These are phyloP conservation scores for Dermatemys mawii DNA, from an alignment of 2,113 vertebrate species.

Conservation along the genomic window DNA sequence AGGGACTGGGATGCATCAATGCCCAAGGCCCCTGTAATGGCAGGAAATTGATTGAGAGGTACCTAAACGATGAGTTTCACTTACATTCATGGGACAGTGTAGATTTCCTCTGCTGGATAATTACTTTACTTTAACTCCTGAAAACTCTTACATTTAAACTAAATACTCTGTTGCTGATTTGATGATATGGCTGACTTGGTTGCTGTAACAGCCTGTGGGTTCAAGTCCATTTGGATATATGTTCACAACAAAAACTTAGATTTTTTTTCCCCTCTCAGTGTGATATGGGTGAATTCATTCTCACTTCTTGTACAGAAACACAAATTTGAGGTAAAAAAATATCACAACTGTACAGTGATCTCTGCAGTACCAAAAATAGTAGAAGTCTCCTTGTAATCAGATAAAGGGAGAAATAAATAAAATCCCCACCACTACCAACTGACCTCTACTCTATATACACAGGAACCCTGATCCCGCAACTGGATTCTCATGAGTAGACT, in stretches of 20 bases:
- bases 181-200: neutral
- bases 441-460: neutral
- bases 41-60: neutral
- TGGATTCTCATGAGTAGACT: neutral
- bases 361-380: neutral
- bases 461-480: neutral
- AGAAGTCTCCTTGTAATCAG: neutral
- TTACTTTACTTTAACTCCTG: neutral
- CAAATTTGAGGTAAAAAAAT: neutral
- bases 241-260: neutral
- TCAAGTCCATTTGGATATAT: neutral
- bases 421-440: neutral
- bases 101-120: conserved; percentile 28
- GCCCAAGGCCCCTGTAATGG: neutral
- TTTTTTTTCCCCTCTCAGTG: neutral
- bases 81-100: neutral
- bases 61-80: neutral
- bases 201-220: neutral
- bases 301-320: neutral
- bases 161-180: neutral
- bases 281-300: neutral
- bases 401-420: neutral
- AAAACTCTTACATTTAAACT: neutral
- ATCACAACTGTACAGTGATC: neutral
- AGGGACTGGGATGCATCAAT: neutral